These are phyloP conservation scores for Acipenser transmontanus DNA, from an alignment of 2,797 vertebrate species.

Conservation along the genomic window DNA sequence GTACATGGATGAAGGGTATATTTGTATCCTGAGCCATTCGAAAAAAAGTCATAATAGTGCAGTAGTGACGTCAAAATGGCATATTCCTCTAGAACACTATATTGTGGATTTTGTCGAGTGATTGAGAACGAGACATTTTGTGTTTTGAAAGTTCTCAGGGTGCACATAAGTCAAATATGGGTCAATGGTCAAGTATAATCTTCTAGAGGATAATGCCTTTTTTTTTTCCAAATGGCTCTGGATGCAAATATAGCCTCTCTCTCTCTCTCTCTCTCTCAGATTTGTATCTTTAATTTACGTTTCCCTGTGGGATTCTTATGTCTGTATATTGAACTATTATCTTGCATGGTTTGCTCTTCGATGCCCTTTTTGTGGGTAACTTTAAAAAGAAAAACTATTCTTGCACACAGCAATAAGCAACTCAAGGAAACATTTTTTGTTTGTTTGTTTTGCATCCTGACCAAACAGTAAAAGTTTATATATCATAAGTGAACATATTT, in stretches of 20 bases:
- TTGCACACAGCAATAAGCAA: constrained; percentile 27
- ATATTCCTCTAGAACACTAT: too few species aligned
- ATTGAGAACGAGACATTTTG: too few species aligned
- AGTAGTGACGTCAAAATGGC: constrained; percentile 48
- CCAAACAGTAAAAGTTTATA: constrained; percentile 27
- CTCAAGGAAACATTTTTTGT: constrained; percentile 32
- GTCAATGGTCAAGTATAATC: too few species aligned
- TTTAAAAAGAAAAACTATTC: constrained; percentile 24
- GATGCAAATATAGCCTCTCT: too few species aligned
- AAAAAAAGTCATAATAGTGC: constrained; percentile 51
- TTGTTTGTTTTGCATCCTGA: constrained; percentile 27
- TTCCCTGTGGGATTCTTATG: constrained; percentile 30
- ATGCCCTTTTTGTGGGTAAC: constrained; percentile 34
- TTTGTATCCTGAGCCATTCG: too few species aligned
- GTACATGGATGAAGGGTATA: too few species aligned
- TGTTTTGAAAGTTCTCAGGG: too few species aligned
- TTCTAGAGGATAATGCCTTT: too few species aligned
- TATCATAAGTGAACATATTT: constrained; percentile 43
- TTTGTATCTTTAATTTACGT: constrained; percentile 30
- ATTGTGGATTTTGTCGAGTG: too few species aligned
- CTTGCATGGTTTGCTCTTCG: constrained; percentile 48
- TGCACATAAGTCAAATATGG: too few species aligned
- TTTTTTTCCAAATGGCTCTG: too few species aligned
- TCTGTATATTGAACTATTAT: constrained; percentile 31
- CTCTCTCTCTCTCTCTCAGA: constrained; percentile 11